Conservation (phyloP, 2,888 invertebrate species). For the Ceriagrion tenellum region DNA sequence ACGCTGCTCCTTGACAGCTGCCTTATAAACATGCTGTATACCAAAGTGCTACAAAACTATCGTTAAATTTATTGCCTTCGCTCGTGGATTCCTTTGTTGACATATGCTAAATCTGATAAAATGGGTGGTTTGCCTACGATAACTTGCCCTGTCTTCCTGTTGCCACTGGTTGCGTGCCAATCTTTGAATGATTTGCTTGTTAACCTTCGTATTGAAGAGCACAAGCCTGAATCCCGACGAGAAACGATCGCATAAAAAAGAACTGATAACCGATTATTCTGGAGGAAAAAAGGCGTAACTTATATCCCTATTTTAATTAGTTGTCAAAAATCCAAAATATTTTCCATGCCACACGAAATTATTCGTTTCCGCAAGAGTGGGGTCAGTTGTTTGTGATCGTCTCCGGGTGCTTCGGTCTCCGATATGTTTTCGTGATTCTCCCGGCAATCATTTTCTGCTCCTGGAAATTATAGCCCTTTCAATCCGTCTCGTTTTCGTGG, state of each 20-base stretch:
- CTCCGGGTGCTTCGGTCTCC: background rate
- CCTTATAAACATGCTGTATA: background rate
- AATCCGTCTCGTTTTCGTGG: background rate
- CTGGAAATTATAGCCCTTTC: slow-evolving; percentile 22
- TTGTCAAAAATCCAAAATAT: slow-evolving; percentile 14
- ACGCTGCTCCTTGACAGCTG: background rate
- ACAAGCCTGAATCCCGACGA: background rate
- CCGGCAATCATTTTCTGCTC: background rate
- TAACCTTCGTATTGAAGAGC: background rate
- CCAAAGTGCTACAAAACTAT: background rate
- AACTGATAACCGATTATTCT: background rate
- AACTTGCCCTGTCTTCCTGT: background rate
- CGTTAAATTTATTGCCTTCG: background rate
- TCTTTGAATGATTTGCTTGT: background rate
- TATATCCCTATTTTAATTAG: background rate
- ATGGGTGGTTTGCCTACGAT: background rate
- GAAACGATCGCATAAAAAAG: background rate
- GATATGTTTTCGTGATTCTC: background rate
- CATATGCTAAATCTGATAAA: background rate
- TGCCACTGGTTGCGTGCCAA: background rate
- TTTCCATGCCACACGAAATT: background rate
- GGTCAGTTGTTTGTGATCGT: slow-evolving; percentile 27
- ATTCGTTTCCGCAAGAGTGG: background rate
- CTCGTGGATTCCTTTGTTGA: background rate
- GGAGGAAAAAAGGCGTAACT: background rate